Conservation (phyloP, 2,113 vertebrate species). For the Sphaerodactylus townsendi region DNA sequence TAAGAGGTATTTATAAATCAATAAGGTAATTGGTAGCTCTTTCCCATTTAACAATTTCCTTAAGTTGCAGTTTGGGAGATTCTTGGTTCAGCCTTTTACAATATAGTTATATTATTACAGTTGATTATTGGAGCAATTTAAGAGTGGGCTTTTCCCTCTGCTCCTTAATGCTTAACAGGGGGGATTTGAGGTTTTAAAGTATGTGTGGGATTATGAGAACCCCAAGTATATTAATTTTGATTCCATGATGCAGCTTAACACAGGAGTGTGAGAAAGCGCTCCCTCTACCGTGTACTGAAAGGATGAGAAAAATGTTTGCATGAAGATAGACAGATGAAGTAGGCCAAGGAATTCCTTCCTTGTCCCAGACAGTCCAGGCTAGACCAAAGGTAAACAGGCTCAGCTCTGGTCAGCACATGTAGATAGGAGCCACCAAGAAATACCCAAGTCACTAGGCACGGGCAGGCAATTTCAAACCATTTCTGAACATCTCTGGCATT, state of each 20-base stretch:
- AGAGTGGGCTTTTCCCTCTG: neutral
- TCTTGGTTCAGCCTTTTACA: neutral
- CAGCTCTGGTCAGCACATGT: too few species aligned
- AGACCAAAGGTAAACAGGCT: too few species aligned
- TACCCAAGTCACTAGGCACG: too few species aligned
- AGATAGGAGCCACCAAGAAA: too few species aligned
- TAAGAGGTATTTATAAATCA: neutral
- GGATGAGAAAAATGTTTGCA: neutral
- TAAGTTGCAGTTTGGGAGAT: neutral
- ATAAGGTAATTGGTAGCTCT: neutral
- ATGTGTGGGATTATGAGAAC: neutral
- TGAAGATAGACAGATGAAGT: neutral
- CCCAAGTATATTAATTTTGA: neutral
- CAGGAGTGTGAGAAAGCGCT: too few species aligned
- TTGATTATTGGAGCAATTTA: neutral
- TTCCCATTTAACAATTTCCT: neutral
- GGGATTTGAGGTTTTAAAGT: neutral
- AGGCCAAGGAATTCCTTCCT: neutral
- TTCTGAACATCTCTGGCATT: too few species aligned
- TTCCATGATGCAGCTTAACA: neutral
- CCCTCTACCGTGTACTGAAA: neutral
- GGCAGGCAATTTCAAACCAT: too few species aligned
- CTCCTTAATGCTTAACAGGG: neutral
- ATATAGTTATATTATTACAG: constrained; percentile 3
- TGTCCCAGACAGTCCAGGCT: too few species aligned